Conservation (phyloP, 2,888 invertebrate species). For the Brenthis hecate region DNA sequence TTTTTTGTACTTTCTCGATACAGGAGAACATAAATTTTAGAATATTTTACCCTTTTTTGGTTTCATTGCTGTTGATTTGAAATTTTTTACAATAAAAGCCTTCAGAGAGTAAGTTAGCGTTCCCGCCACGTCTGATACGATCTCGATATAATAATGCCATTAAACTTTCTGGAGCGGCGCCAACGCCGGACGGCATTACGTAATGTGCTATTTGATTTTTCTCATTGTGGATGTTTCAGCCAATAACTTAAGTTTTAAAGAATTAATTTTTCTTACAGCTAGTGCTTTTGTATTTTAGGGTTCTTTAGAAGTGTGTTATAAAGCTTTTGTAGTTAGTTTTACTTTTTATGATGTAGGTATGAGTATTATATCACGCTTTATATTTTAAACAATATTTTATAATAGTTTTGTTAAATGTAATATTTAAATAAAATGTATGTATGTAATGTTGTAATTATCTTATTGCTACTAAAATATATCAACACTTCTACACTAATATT, state of each 20-base stretch:
- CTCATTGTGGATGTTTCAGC: background rate
- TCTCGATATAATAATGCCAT: constrained; percentile 49
- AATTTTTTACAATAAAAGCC: constrained; percentile 11
- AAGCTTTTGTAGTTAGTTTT: no score
- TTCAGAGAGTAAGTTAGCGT: constrained; percentile 11
- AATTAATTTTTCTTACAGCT: background rate
- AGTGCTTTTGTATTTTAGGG: background rate
- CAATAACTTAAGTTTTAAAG: background rate
- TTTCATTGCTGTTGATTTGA: background rate
- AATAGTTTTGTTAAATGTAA: no score
- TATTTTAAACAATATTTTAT: no score
- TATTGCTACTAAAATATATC: no score
- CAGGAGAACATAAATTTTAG: no score
- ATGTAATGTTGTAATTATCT: no score
- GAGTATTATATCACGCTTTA: no score
- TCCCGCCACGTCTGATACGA: constrained; percentile 19
- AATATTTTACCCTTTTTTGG: background rate
- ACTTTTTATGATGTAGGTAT: no score
- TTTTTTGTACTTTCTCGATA: no score
- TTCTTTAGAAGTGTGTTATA: background rate
- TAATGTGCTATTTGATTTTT: constrained; percentile 26
- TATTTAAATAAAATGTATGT: no score
- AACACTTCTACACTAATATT: no score
- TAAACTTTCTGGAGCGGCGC: constrained; percentile 50
- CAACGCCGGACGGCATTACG: constrained; percentile 40